phyloP scores from a whole-genome alignment of 1,140 invertebrate species.

The Pantala flavescens region DNA sequence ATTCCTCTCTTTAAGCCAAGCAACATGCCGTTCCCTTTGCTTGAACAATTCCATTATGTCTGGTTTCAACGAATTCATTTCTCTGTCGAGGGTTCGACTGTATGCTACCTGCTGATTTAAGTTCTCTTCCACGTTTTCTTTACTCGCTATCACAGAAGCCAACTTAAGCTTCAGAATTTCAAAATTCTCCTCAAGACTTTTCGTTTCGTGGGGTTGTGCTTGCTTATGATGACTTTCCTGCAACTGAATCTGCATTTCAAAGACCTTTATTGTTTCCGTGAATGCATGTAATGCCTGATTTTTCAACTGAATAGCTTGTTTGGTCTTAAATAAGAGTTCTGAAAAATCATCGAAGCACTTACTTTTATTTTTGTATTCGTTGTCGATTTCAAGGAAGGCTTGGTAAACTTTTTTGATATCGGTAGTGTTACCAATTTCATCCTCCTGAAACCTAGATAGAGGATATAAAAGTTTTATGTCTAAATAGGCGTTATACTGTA shows the following conservation, averaged over 20 bases:
- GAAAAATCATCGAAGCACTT: not conserved
- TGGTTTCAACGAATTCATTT: slow-evolving; percentile 78
- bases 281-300: slow-evolving; percentile 80
- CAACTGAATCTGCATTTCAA: slow-evolving; percentile 78
- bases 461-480: slow-evolving; percentile 87
- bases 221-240: slow-evolving; percentile 66
- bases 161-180: slow-evolving; percentile 58
- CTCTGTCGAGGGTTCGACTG: slow-evolving; percentile 69
- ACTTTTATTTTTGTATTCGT: not conserved
- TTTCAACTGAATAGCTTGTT: slow-evolving; percentile 51
- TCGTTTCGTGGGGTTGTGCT: slow-evolving; percentile 74
- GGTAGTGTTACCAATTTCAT: not conserved
- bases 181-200: slow-evolving; percentile 56
- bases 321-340: not conserved
- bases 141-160: slow-evolving; percentile 58
- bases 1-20: slow-evolving; percentile 38
- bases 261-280: slow-evolving; percentile 71
- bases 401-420: not conserved
- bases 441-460: slow-evolving; percentile 57
- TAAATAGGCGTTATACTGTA: slow-evolving; percentile 84
- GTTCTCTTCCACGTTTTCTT: slow-evolving; percentile 59
- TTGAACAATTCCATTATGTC: slow-evolving; percentile 65
- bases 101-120: slow-evolving; percentile 63
- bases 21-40: slow-evolving; percentile 52
- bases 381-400: not conserved